These are phyloP conservation scores for Acholoe squamosa DNA, from an alignment of 2,888 invertebrate species.

Conservation along the genomic window DNA sequence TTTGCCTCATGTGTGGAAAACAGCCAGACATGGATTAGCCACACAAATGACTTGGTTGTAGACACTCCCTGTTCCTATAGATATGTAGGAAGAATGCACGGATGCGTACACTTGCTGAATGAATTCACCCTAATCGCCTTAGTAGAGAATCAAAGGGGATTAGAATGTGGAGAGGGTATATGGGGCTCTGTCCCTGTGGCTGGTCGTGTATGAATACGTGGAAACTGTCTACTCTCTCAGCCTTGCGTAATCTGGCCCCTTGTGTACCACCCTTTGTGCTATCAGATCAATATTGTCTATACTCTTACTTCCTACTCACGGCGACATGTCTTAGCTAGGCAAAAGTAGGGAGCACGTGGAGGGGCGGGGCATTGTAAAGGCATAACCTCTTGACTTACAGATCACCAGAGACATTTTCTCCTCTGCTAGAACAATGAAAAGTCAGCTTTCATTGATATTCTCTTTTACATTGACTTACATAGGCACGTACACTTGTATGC, in stretches of 20 bases:
- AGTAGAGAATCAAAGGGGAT: not conserved
- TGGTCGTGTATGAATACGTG: not conserved
- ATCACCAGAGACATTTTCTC: no score
- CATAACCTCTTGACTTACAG: not conserved
- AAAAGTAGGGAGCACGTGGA: not conserved
- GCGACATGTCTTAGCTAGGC: no score
- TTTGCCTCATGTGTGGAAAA: no score
- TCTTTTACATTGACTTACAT: no score
- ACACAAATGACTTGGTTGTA: no score
- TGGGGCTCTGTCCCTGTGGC: not conserved
- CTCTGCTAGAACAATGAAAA: no score
- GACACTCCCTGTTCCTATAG: no score
- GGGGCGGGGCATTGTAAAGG: not conserved
- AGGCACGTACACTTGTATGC: no score
- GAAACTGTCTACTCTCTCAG: not conserved
- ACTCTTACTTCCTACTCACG: not conserved
- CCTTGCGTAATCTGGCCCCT: not conserved
- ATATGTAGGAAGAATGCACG: no score
- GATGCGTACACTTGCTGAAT: not conserved
- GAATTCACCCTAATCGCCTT: not conserved
- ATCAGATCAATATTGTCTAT: not conserved
- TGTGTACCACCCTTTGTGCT: not conserved
- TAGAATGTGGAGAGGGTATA: not conserved
- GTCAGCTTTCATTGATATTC: no score
- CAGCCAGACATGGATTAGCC: no score